phyloP scores from a whole-genome alignment of 1,140 invertebrate genomes.

The Drosophila nigrodunni region DNA sequence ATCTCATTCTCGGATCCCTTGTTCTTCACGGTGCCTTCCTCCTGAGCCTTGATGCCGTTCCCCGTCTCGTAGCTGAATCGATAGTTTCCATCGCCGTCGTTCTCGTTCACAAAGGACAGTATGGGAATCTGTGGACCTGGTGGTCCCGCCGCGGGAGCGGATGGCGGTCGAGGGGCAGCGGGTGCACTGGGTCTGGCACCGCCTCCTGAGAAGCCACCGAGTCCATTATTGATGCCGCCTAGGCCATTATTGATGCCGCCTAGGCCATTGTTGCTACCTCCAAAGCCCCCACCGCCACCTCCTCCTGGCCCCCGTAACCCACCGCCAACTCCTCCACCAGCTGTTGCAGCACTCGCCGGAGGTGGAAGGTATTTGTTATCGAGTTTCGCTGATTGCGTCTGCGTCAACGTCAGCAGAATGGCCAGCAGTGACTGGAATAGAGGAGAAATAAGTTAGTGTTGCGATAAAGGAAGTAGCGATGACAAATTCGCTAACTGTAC shows the following conservation, averaged over 20 bases:
- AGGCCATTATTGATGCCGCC: conserved; percentile 75
- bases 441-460: conserved; percentile 8
- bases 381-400: conserved; percentile 75
- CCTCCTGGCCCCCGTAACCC: conserved; percentile 60
- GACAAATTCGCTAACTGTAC: conserved; percentile 39
- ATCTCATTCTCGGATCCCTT: conserved; percentile 86
- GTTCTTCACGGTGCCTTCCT: conserved; percentile 88
- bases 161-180: conserved; percentile 35
- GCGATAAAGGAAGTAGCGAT: conserved; percentile 2
- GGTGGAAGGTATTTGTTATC: conserved; percentile 85
- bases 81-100: conserved; percentile 87
- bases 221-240: conserved; percentile 76
- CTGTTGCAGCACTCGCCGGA: conserved; percentile 71
- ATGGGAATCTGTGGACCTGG: conserved; percentile 85
- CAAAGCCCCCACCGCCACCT: conserved; percentile 55
- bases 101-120: conserved; percentile 86
- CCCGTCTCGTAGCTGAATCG: conserved; percentile 85
- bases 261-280: conserved; percentile 67
- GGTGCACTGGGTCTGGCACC: conserved; percentile 61
- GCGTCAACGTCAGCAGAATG: conserved; percentile 50
- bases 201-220: conserved; percentile 75
- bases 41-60: conserved; percentile 90
- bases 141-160: conserved; percentile 49
- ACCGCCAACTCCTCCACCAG: conserved; percentile 70
- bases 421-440: conserved; percentile 71